Percentiles rank a stretch among this genome's conserved stretches.
These are phyloP conservation scores for Pygoscelis antarcticus DNA, from an alignment of 2,113 vertebrate genomes.

Conservation along the genomic window DNA sequence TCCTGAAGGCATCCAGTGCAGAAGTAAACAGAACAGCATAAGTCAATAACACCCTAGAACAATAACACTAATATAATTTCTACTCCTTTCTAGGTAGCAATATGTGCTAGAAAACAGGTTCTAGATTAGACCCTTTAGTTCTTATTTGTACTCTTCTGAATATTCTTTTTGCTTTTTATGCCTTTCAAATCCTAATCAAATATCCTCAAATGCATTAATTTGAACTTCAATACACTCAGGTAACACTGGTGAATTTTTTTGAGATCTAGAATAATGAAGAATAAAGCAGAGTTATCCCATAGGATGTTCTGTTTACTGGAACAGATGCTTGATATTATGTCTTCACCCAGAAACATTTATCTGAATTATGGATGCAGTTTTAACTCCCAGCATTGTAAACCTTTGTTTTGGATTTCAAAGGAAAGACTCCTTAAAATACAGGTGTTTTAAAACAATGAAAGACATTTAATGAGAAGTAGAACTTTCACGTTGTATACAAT, in stretches of 20 bases:
- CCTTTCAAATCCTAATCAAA: not conserved
- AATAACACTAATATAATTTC: not conserved
- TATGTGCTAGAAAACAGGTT: not conserved
- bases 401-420: not conserved
- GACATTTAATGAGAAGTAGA: not conserved
- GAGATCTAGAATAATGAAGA: not conserved
- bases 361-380: not conserved
- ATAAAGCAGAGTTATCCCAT: not conserved
- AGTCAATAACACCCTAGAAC: not conserved
- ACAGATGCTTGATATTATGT: not conserved
- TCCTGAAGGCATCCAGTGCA: not conserved
- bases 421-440: not conserved
- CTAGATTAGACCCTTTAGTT: not conserved
- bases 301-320: not conserved
- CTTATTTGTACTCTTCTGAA: not conserved
- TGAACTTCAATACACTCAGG: not conserved
- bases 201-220: not conserved
- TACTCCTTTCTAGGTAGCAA: not conserved
- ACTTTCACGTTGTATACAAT: not conserved
- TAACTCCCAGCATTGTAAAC: not conserved
- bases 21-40: not conserved
- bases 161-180: not conserved
- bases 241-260: not conserved
- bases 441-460: not conserved
- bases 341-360: not conserved